Evolutionary conservation across 1,140 invertebrate genomes (phyloP), one percentile per base, ranked within the genome.

Genomic region (Pectinophora gossypiella): DNA sequence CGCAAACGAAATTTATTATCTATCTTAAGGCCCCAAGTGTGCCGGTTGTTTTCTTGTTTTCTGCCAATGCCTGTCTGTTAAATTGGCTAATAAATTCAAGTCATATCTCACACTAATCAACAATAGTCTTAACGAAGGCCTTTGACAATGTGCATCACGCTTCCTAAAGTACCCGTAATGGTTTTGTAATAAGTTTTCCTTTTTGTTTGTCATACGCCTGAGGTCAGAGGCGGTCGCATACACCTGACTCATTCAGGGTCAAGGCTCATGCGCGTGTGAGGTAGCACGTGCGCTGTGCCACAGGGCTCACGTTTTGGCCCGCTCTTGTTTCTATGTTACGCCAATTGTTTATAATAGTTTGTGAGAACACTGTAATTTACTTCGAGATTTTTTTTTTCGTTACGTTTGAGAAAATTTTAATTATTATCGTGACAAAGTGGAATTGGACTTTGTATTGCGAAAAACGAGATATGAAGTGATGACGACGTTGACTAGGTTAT

Each of bases 211-310:
- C 10, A 43, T 36, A 49, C 13, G 20, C 32, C 15, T 40, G 43
- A 20, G 19, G 36, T 21, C 51, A 9, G 45, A 49, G 52, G 19
- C 43, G n/a, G 40, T 32, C 51, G 9, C 20, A 35, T 44, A 44
- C 49, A 48, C 47, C 52, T 65, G 59, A 61, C 32, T 65, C 56
- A 59, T 19, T 12, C 22, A 54, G 59, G 63, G 59, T 65, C 63
- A 65, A 61, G 63, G 59, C 21, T 21, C 47, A 23, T 49, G 44
- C 44, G 13, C 38, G 18, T 48, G 27, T 27, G 22, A 44, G 36
- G 44, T 38, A 42, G 48, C 40, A 56, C 50, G 48, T 58, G 43
- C 13, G 51, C 53, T n/a, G 50, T 56, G 5, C 48, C 44, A 22
- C 58, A 59, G 48, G 63, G 63, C 36, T 45, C 40, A 35, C 21